Evolutionary conservation across 92 coral and sea anemone species (phyloP).

Genomic region (Porites evermanni): DNA sequence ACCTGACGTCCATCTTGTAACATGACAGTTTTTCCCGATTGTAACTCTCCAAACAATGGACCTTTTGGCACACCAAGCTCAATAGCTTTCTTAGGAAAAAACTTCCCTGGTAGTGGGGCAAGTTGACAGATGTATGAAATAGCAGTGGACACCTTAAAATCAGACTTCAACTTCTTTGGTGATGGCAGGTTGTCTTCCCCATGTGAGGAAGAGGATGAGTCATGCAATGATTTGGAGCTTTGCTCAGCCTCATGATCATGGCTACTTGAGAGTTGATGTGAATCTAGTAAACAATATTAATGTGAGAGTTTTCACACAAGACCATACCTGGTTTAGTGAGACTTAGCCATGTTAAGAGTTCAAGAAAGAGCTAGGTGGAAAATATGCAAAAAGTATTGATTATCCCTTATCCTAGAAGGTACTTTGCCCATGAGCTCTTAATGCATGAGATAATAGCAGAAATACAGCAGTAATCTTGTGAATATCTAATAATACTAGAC

Average conservation of each 20-base stretch:
- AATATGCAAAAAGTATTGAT: no score
- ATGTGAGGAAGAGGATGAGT: neutral
- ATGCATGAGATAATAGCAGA: no score
- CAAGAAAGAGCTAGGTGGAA: no score
- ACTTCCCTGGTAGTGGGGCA: slow-evolving; percentile 85
- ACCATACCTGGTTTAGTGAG: no score
- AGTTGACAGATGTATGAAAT: slow-evolving; percentile 87
- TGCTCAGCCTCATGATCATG: neutral
- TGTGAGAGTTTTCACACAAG: no score
- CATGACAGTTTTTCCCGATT: slow-evolving; percentile 70
- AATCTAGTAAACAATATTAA: neutral
- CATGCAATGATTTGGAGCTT: neutral
- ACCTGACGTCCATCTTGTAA: slow-evolving; percentile 88
- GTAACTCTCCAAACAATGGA: slow-evolving; percentile 84
- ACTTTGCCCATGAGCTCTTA: no score
- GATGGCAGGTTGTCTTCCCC: slow-evolving; percentile 20
- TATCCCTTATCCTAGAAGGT: no score
- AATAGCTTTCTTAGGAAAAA: slow-evolving; percentile 80
- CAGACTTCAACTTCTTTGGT: slow-evolving; percentile 2
- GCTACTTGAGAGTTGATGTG: neutral
- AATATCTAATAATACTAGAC: no score
- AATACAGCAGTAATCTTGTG: no score
- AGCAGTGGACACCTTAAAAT: slow-evolving; percentile 4
- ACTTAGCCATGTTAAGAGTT: no score
- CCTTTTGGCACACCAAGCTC: slow-evolving; percentile 94